A percentile compares a stretch with the other conserved stretches of the same genome.
Conservation (phyloP, 2,888 invertebrate species). For the Erynnis tages region DNA sequence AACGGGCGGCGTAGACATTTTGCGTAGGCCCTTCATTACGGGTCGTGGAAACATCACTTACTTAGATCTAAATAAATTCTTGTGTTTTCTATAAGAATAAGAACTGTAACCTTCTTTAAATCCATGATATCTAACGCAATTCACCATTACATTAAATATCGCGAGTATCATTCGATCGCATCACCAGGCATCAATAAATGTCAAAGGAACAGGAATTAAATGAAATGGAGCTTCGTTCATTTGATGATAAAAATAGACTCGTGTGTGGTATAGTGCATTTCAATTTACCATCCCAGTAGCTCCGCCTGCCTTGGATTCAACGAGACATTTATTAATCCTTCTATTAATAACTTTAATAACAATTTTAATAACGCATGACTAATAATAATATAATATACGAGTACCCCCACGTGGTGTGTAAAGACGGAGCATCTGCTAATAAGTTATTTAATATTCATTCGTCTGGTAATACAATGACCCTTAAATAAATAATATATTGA, state of each 20-base stretch:
- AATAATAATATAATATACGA: too few relatives aligned
- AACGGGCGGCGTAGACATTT: slow-evolving; percentile 5
- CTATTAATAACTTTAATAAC: too few relatives aligned
- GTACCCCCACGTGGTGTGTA: too few relatives aligned
- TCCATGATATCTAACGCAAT: too few relatives aligned
- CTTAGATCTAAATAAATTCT: background rate
- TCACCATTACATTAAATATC: too few relatives aligned
- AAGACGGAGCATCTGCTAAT: too few relatives aligned
- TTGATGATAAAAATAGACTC: slow-evolving; percentile 14
- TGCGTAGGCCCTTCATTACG: slow-evolving; percentile 15
- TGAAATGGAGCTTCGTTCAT: slow-evolving; percentile 8
- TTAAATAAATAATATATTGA: too few relatives aligned
- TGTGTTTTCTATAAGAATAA: background rate
- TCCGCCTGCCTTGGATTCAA: background rate
- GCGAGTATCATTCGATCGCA: background rate
- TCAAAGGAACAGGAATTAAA: slow-evolving; percentile 8
- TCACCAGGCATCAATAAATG: background rate
- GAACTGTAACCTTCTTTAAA: too few relatives aligned
- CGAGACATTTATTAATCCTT: too few relatives aligned
- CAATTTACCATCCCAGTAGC: slow-evolving; percentile 19
- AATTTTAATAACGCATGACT: too few relatives aligned
- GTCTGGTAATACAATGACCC: too few relatives aligned
- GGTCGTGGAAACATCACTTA: background rate
- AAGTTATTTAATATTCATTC: background rate
- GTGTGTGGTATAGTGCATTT: slow-evolving; percentile 7